These are phyloP conservation scores for Odontocerum albicorne DNA, from an alignment of 2,888 invertebrate genomes.

Conservation along the genomic window DNA sequence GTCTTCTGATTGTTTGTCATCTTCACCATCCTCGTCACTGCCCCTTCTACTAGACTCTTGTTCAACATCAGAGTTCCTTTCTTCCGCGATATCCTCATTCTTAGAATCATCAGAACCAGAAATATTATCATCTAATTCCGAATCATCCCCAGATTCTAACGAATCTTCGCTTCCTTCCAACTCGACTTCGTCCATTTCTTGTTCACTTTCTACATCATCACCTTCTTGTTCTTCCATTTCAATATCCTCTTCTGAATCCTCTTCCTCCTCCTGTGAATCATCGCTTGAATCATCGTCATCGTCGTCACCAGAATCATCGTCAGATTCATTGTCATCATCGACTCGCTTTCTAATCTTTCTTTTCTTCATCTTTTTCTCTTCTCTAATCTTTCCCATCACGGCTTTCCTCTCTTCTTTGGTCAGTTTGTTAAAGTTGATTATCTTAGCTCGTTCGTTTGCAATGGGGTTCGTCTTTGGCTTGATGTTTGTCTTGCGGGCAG, in stretches of 20 bases:
- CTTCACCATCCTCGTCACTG: conserved; percentile 1
- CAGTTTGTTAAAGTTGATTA: conserved; percentile 44
- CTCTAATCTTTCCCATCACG: conserved; percentile 37
- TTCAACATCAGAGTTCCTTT: conserved; percentile 43
- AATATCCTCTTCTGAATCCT: conserved; percentile 28
- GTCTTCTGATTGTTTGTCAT: conserved; percentile 12
- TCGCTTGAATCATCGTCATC: conserved; percentile 38
- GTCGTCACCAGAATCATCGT: conserved; percentile 37
- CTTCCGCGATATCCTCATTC: conserved; percentile 44
- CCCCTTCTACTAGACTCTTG: conserved; percentile 25
- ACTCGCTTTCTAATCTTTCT: conserved; percentile 33
- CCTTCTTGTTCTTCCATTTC: conserved; percentile 32
- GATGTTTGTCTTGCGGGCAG: conserved; percentile 36
- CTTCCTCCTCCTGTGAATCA: conserved; percentile 14
- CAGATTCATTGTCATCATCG: conserved; percentile 36
- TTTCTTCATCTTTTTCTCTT: conserved; percentile 34
- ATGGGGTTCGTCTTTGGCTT: conserved; percentile 15
- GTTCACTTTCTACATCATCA: conserved; percentile 17
- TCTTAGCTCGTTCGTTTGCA: conserved; percentile 24
- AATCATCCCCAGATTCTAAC: conserved; percentile 33
- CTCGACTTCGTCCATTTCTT: conserved; percentile 25
- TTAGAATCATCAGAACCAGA: conserved; percentile 38
- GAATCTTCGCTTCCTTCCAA: conserved; percentile 29
- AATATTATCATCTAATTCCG: conserved; percentile 22
- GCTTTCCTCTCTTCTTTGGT: conserved; percentile 43